A percentile compares a stretch with the other conserved stretches of the same genome.
Conservation (phyloP, 1,140 invertebrate species). For the Bilobella aurantiaca region DNA sequence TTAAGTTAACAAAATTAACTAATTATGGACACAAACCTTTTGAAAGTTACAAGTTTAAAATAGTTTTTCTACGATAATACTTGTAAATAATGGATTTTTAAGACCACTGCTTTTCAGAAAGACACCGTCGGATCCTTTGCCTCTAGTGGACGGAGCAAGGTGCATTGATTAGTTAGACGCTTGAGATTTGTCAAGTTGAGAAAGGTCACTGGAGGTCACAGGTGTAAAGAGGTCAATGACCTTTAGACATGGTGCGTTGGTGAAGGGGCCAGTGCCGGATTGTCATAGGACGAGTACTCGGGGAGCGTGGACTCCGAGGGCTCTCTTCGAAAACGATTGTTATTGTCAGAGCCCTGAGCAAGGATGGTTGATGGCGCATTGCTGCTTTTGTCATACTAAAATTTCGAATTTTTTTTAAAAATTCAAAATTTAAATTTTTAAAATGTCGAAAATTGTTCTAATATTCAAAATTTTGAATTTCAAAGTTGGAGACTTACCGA, state of each 20-base stretch:
- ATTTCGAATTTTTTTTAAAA: neutral
- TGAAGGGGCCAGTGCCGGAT: conserved; percentile 18
- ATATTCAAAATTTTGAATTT: neutral
- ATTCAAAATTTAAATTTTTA: no score
- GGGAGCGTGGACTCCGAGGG: conserved; percentile 23
- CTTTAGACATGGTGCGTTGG: conserved; percentile 7
- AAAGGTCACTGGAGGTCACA: neutral
- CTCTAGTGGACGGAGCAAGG: no score
- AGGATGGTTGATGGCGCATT: neutral
- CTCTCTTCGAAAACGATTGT: conserved; percentile 5
- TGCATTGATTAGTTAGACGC: neutral
- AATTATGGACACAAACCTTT: neutral
- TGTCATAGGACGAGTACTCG: conserved; percentile 24
- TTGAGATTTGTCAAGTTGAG: no score
- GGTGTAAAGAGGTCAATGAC: neutral
- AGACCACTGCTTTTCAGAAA: no score
- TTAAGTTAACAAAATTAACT: neutral
- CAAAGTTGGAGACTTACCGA: neutral
- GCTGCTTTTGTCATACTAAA: neutral
- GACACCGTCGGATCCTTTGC: neutral
- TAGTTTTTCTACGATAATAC: no score
- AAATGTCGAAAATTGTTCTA: no score
- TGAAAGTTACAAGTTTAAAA: no score
- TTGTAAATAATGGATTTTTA: no score
- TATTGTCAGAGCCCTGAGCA: neutral